Percentiles rank a stretch among this genome's conserved stretches.
phyloP scores from a whole-genome alignment of 2,113 vertebrate species.

The Petroica traversi region DNA sequence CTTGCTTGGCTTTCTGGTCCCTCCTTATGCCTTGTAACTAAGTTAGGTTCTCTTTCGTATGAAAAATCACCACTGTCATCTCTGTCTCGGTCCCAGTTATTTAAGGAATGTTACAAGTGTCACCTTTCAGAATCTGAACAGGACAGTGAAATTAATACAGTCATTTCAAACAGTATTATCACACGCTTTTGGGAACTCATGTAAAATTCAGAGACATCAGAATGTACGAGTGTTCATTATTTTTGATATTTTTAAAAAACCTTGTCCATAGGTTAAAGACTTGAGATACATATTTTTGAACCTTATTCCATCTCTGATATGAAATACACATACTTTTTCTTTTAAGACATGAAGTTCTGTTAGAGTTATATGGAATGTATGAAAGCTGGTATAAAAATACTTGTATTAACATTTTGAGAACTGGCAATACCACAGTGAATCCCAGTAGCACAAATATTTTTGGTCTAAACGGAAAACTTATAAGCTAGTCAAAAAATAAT shows the following conservation, averaged over 20 bases:
- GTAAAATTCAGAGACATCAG: background rate
- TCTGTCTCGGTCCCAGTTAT: background rate
- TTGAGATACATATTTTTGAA: background rate
- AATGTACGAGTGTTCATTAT: background rate
- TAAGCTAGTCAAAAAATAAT: background rate
- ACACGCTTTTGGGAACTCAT: background rate
- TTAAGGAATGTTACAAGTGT: background rate
- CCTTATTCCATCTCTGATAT: background rate
- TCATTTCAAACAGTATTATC: background rate
- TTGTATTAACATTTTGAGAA: background rate
- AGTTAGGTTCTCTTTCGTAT: background rate
- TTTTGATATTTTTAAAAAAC: background rate
- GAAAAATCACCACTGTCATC: background rate
- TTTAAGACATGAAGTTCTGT: background rate
- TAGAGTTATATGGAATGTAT: background rate
- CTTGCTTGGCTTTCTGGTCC: background rate
- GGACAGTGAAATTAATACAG: background rate
- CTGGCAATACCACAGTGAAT: background rate
- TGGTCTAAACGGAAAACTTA: background rate
- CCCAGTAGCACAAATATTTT: background rate
- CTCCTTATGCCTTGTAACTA: background rate
- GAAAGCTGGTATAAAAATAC: background rate
- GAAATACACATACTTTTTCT: background rate
- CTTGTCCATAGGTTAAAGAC: background rate
- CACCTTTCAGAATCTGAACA: background rate